phyloP scores from a whole-genome alignment of 2,113 vertebrate species.

The Haliaeetus leucogaster region DNA sequence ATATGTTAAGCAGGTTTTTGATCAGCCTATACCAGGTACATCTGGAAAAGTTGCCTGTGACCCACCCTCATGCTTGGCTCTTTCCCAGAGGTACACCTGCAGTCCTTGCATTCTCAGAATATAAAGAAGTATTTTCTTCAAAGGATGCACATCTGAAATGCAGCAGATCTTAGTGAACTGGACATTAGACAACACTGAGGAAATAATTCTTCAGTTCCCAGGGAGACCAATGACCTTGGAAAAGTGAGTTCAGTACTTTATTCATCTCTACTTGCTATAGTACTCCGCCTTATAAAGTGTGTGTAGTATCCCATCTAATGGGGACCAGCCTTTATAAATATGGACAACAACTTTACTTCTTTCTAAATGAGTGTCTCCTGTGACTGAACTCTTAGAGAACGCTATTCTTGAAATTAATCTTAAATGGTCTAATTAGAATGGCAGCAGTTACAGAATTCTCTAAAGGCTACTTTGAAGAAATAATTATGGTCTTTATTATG shows the following conservation, averaged over 20 bases:
- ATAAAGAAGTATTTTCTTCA: not conserved
- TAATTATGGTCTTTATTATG: constrained; percentile 37
- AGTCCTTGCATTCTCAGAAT: not conserved
- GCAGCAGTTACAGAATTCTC: constrained; percentile 27
- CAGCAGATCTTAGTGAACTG: not conserved
- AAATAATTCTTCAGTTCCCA: not conserved
- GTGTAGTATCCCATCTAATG: not conserved
- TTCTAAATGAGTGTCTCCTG: not conserved
- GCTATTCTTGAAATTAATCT: not conserved
- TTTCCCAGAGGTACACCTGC: not conserved
- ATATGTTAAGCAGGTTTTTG: not conserved
- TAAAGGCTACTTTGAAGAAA: constrained; percentile 27
- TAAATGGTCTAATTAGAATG: constrained; percentile 38
- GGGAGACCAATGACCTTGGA: not conserved
- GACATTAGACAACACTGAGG: not conserved
- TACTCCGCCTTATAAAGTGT: not conserved
- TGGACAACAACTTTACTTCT: not conserved
- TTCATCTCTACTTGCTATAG: not conserved
- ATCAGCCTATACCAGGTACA: not conserved
- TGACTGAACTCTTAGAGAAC: not conserved
- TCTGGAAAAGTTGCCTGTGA: not conserved
- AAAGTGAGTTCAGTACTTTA: not conserved
- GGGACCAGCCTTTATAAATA: not conserved
- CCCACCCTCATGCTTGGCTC: not conserved
- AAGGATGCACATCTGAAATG: not conserved